These are phyloP conservation scores for Bombus pascuorum DNA, from an alignment of 1,140 invertebrate species.

Conservation along the genomic window DNA sequence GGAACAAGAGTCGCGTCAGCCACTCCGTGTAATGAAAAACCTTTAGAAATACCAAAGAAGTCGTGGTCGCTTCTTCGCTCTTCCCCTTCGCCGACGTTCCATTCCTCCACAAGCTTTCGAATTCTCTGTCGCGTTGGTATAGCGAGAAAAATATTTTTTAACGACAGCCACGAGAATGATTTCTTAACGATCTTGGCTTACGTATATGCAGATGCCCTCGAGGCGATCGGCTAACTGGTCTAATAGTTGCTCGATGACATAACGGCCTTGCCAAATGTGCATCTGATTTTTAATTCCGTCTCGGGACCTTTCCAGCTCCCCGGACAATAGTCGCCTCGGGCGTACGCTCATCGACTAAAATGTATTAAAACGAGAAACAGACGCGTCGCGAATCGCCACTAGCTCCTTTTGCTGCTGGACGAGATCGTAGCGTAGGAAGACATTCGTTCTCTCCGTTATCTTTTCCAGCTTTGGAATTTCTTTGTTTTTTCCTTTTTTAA, in stretches of 20 bases:
- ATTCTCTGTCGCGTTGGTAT: not conserved
- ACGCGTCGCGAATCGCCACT: no score
- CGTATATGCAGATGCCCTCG: slow-evolving; percentile 41
- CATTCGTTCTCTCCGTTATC: no score
- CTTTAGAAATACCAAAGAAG: slow-evolving; percentile 28
- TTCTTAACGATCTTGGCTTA: slow-evolving; percentile 4
- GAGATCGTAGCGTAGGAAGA: no score
- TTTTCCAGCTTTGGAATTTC: no score
- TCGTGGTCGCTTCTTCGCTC: not conserved
- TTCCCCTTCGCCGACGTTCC: not conserved
- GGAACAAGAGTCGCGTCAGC: not conserved
- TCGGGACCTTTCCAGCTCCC: slow-evolving; percentile 7
- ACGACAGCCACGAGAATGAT: no score
- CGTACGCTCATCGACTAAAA: slow-evolving; percentile 60
- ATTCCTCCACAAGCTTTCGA: not conserved
- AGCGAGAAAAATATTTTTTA: slow-evolving; percentile 14
- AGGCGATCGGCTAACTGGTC: not conserved
- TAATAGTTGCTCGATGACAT: slow-evolving; percentile 53
- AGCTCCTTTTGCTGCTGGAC: no score
- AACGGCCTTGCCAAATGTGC: slow-evolving; percentile 58
- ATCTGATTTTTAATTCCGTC: slow-evolving; percentile 51
- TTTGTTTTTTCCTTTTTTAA: no score
- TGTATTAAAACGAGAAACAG: not conserved
- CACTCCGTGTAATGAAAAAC: slow-evolving; percentile 14
- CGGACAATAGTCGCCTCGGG: slow-evolving; percentile 48